Percentiles rank a stretch among this genome's conserved stretches.
phyloP scores from a whole-genome alignment of 2,888 invertebrate species.

The Tetranychus piercei region DNA sequence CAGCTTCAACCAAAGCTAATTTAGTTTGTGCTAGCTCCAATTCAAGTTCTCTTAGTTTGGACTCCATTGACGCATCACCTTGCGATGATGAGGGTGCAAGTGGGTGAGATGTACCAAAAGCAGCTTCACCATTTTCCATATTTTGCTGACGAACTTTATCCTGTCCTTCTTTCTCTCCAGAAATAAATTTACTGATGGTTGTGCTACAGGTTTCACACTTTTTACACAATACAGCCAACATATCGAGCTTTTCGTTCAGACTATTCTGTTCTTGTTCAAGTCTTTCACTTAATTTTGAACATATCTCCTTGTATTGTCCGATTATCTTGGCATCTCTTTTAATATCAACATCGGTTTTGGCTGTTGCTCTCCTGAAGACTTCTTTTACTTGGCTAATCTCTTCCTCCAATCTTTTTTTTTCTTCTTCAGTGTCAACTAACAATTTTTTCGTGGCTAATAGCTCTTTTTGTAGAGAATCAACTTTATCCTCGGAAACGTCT shows the following conservation, averaged over 20 bases:
- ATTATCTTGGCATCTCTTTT: slow-evolving; percentile 60
- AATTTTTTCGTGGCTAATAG: slow-evolving; percentile 33
- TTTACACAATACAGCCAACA: slow-evolving; percentile 1
- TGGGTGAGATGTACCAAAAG: not conserved
- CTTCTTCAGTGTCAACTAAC: slow-evolving; percentile 51
- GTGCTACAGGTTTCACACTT: not conserved
- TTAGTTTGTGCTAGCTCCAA: slow-evolving; percentile 90
- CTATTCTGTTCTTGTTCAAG: slow-evolving; percentile 48
- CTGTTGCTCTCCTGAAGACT: slow-evolving; percentile 54
- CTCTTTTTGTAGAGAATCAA: slow-evolving; percentile 34
- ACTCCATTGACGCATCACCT: slow-evolving; percentile 35
- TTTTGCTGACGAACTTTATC: not conserved
- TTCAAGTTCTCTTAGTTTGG: slow-evolving; percentile 69
- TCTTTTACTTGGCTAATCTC: slow-evolving; percentile 41
- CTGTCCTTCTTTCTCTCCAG: not conserved
- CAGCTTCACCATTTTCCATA: not conserved
- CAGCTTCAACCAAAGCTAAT: slow-evolving; percentile 84
- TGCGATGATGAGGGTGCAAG: not conserved
- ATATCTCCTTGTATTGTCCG: slow-evolving; percentile 66
- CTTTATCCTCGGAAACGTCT: slow-evolving; percentile 35
- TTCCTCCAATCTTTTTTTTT: slow-evolving; percentile 47
- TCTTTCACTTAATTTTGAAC: slow-evolving; percentile 52
- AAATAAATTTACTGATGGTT: not conserved
- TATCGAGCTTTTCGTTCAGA: not conserved
- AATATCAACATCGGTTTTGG: slow-evolving; percentile 46